A percentile compares a stretch with the other conserved stretches of the same genome.
These are phyloP conservation scores for Streblospio benedicti DNA, from an alignment of 1,140 invertebrate genomes.

Conservation along the genomic window DNA sequence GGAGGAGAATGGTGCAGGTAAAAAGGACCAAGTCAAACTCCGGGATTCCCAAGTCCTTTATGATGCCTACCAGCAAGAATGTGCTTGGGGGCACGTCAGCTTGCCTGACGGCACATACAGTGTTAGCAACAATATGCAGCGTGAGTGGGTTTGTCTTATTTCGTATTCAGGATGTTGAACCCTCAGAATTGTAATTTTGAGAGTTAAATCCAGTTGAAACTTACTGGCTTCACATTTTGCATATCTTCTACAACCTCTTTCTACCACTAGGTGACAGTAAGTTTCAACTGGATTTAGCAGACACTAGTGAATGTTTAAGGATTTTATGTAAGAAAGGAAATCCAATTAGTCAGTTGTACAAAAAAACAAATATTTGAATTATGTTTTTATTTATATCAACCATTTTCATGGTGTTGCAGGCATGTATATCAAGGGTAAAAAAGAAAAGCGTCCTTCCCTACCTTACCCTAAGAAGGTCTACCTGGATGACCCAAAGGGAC, in stretches of 20 bases:
- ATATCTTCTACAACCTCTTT: not conserved
- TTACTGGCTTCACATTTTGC: not conserved
- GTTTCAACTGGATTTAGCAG: not conserved
- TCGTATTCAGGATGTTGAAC: not conserved
- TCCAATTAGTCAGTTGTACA: no score
- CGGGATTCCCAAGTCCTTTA: no score
- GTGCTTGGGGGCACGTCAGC: constrained; percentile 85
- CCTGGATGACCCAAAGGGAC: no score
- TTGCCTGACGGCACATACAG: constrained; percentile 82
- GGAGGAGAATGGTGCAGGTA: no score
- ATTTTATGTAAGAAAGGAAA: no score
- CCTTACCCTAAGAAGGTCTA: no score
- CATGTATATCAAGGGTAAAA: no score
- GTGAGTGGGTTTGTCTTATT: constrained; percentile 54
- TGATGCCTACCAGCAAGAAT: constrained; percentile 74
- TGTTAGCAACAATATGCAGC: constrained; percentile 81
- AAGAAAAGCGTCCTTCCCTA: no score
- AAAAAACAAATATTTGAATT: not conserved
- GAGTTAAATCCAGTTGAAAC: no score
- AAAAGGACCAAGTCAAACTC: no score
- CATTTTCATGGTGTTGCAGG: constrained; percentile 26
- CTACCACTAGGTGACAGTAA: not conserved
- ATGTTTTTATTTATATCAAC: not conserved
- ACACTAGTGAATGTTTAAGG: not conserved
- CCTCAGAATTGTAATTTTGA: not conserved